Percentiles rank a stretch among this genome's conserved stretches.
phyloP scores from a whole-genome alignment of 2,113 vertebrate species.

The Channa maculata region DNA sequence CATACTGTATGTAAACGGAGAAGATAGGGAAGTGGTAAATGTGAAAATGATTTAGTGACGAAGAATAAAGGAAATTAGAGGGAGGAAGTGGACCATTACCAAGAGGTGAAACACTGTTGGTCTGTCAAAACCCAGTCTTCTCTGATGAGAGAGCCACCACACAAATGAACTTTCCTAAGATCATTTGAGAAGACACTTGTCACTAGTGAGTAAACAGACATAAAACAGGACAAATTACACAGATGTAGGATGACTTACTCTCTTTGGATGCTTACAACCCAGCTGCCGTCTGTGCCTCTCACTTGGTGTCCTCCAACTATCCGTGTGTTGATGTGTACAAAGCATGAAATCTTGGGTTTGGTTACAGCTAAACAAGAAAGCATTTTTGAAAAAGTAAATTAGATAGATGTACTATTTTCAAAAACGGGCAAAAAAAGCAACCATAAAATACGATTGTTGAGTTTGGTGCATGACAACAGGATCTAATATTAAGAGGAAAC shows the following conservation, averaged over 20 bases:
- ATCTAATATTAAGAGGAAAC: slow-evolving; percentile 22
- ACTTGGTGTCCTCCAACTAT: slow-evolving; percentile 94
- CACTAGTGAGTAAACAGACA: background rate
- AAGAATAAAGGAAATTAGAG: background rate
- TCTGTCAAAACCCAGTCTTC: slow-evolving; percentile 96
- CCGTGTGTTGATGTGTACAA: slow-evolving; percentile 83
- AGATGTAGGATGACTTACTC: slow-evolving; percentile 83
- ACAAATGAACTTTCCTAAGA: slow-evolving; percentile 90
- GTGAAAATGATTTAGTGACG: background rate
- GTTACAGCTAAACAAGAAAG: slow-evolving; percentile 41
- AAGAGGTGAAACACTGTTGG: slow-evolving; percentile 94
- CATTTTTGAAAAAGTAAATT: slow-evolving; percentile 13
- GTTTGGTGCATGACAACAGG: slow-evolving; percentile 44
- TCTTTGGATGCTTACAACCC: slow-evolving; percentile 96
- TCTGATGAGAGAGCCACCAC: slow-evolving; percentile 94
- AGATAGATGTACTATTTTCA: slow-evolving; percentile 27
- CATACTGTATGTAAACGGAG: background rate
- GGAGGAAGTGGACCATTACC: slow-evolving; percentile 79
- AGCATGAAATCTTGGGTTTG: slow-evolving; percentile 75
- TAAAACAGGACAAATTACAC: background rate
- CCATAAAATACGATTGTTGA: slow-evolving; percentile 53
- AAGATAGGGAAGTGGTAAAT: background rate
- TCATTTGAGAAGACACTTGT: slow-evolving; percentile 16
- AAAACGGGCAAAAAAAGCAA: slow-evolving; percentile 19
- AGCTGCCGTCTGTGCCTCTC: slow-evolving; percentile 89